These are phyloP conservation scores for Euphydryas editha DNA, from an alignment of 2,888 invertebrate species.

Conservation along the genomic window DNA sequence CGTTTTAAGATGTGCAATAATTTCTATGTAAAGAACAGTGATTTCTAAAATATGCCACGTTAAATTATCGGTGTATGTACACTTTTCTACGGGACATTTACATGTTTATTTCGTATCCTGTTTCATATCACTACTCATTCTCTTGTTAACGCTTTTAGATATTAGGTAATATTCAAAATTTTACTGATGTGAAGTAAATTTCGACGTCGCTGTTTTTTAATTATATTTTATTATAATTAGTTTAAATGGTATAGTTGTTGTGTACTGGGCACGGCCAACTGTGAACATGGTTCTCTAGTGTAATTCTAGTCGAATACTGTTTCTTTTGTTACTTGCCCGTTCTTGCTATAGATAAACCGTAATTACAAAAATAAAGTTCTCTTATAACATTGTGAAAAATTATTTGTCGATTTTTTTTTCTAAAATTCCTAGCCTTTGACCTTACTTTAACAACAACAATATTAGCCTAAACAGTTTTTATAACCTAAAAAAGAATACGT, in stretches of 20 bases:
- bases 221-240: conserved; percentile 55
- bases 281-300: conserved; percentile 76
- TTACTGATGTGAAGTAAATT: conserved; percentile 58
- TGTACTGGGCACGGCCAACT: conserved; percentile 68
- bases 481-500: neutral
- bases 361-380: conserved; percentile 83
- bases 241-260: conserved; percentile 57
- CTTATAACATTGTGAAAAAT: conserved; percentile 78
- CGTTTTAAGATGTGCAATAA: conserved; percentile 58
- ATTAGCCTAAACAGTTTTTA: neutral
- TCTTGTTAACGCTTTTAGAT: conserved; percentile 70
- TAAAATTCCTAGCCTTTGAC: neutral
- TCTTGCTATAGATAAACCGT: conserved; percentile 83
- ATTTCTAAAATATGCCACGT: conserved; percentile 60
- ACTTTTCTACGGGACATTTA: conserved; percentile 58
- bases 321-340: conserved; percentile 80
- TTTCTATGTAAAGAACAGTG: conserved; percentile 57
- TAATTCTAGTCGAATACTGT: conserved; percentile 76
- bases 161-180: conserved; percentile 64
- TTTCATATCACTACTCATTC: conserved; percentile 55
- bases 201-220: conserved; percentile 64
- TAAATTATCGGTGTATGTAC: conserved; percentile 56
- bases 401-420: conserved; percentile 33
- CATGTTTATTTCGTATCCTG: conserved; percentile 52
- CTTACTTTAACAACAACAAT: too few relatives aligned